Percentiles rank a stretch among this genome's conserved stretches.
These are phyloP conservation scores for Erebia ligea DNA, from an alignment of 2,888 invertebrate species.

Conservation along the genomic window DNA sequence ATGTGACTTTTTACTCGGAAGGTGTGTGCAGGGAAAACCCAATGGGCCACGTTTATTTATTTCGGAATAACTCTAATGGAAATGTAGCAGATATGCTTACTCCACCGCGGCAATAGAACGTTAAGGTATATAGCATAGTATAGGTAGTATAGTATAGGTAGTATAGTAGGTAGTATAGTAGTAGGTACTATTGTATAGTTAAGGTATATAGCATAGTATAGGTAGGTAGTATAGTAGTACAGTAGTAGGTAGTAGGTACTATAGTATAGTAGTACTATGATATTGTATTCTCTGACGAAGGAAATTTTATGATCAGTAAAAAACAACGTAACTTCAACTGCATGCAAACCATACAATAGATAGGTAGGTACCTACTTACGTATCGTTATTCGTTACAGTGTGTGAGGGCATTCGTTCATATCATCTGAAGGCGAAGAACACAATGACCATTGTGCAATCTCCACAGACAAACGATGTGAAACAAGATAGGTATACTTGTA, in stretches of 20 bases:
- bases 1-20: constrained; percentile 56
- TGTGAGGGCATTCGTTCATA: constrained; percentile 59
- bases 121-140: no score
- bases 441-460: constrained; percentile 74
- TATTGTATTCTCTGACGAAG: not conserved
- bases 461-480: constrained; percentile 58
- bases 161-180: no score
- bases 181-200: no score
- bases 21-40: constrained; percentile 60
- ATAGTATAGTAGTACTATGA: no score
- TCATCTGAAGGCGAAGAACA: constrained; percentile 56
- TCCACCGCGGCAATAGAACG: constrained; percentile 11
- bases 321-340: constrained; percentile 20
- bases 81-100: constrained; percentile 5
- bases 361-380: constrained; percentile 45
- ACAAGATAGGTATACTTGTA: constrained; percentile 61
- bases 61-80: constrained; percentile 42
- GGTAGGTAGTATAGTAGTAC: no score
- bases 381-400: constrained; percentile 45
- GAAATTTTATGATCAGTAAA: constrained; percentile 27
- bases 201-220: no score
- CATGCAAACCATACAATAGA: constrained; percentile 56
- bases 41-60: constrained; percentile 53
- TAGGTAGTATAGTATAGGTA: no score
- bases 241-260: no score